A percentile compares a stretch with the other conserved stretches of the same genome.
Evolutionary conservation across 2,113 vertebrate species (phyloP).

Genomic region (Poeciliopsis prolifica): DNA sequence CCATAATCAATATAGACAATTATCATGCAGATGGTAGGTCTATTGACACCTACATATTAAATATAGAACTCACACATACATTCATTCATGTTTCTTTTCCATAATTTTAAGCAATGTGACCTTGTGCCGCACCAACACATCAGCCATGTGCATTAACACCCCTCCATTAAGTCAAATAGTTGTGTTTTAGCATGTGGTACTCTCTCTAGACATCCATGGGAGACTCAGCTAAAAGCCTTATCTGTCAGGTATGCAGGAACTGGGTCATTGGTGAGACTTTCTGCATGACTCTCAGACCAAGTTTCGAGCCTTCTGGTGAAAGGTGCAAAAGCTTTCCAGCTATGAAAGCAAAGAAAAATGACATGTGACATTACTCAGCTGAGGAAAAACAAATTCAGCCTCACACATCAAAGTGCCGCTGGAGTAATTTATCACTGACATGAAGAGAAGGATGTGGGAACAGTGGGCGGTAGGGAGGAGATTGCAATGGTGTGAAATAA

Average conservation of each 20-base stretch:
- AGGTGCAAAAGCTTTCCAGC: slow-evolving; percentile 56
- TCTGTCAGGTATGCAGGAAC: slow-evolving; percentile 41
- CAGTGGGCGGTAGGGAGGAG: neutral
- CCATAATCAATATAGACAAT: neutral
- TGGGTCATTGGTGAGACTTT: slow-evolving; percentile 31
- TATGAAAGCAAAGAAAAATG: slow-evolving; percentile 62
- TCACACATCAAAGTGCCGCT: slow-evolving; percentile 53
- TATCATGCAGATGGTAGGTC: slow-evolving; percentile 1
- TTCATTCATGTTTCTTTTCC: slow-evolving; percentile 18
- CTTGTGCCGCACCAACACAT: slow-evolving; percentile 18
- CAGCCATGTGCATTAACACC: neutral
- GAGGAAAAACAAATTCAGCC: slow-evolving; percentile 51
- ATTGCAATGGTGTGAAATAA: slow-evolving; percentile 29
- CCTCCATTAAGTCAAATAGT: neutral
- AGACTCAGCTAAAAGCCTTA: slow-evolving; percentile 57
- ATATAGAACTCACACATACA: slow-evolving; percentile 23
- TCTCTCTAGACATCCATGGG: slow-evolving; percentile 47
- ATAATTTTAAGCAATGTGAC: slow-evolving; percentile 39
- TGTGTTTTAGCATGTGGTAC: neutral
- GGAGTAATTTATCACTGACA: slow-evolving; percentile 48
- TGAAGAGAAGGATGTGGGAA: slow-evolving; percentile 14
- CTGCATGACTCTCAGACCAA: slow-evolving; percentile 40
- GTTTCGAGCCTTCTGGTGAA: slow-evolving; percentile 22
- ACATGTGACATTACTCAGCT: slow-evolving; percentile 56
- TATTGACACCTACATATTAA: neutral